Evolutionary conservation across 2,797 vertebrate species (phyloP).

Genomic region (Botia almorhae): DNA sequence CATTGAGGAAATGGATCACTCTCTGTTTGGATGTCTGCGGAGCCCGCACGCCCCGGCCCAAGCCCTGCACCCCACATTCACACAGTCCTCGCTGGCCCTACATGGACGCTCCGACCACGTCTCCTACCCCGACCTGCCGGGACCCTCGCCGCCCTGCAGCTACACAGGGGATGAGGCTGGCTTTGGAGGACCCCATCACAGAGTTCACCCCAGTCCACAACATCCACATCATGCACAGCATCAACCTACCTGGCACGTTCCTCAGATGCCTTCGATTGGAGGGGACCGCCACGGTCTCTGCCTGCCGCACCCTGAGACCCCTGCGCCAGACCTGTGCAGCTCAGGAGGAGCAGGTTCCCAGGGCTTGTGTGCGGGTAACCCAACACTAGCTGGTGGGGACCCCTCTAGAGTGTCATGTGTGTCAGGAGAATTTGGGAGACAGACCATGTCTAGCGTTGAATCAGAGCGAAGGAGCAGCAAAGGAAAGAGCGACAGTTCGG

Average conservation of each 20-base stretch:
- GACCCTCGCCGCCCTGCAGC: slow-evolving; percentile 85
- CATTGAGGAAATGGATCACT: slow-evolving; percentile 85
- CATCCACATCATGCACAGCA: slow-evolving; percentile 83
- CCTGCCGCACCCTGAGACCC: slow-evolving; percentile 79
- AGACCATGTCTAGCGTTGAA: slow-evolving; percentile 83
- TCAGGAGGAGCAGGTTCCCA: slow-evolving; percentile 63
- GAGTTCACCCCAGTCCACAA: slow-evolving; percentile 76
- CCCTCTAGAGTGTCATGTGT: slow-evolving; percentile 78
- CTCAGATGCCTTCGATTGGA: slow-evolving; percentile 82
- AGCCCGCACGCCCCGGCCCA: slow-evolving; percentile 85
- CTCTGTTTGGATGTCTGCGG: slow-evolving; percentile 90
- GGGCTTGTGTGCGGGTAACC: slow-evolving; percentile 78
- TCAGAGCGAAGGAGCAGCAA: slow-evolving; percentile 82
- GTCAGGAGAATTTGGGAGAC: slow-evolving; percentile 83
- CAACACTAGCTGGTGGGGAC: slow-evolving; percentile 77
- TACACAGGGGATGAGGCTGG: slow-evolving; percentile 84
- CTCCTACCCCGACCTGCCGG: slow-evolving; percentile 86
- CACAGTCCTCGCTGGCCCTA: slow-evolving; percentile 85
- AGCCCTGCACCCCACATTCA: slow-evolving; percentile 84
- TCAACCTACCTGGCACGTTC: slow-evolving; percentile 83
- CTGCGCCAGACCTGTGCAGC: slow-evolving; percentile 60
- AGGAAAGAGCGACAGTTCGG: slow-evolving; percentile 87
- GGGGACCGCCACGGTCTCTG: slow-evolving; percentile 79
- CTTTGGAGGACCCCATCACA: slow-evolving; percentile 80
- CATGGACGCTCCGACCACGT: slow-evolving; percentile 87